Percentiles rank a stretch among this genome's conserved stretches.
Conservation (phyloP, 2,888 invertebrate species). For the Mesorhabditis sp. region DNA sequence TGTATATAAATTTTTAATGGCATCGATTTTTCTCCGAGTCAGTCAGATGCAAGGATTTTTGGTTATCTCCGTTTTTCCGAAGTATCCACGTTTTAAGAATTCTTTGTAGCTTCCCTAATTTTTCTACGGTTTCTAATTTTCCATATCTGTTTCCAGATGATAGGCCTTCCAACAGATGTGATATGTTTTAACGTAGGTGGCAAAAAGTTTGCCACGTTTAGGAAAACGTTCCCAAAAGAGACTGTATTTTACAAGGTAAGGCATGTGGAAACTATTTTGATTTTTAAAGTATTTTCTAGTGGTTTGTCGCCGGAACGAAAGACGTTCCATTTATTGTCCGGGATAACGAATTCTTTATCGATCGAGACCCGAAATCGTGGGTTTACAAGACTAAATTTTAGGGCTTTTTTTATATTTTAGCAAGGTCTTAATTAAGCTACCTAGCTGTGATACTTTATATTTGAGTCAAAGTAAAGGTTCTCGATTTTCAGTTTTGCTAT, state of each 20-base stretch:
- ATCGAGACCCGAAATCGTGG: constrained; percentile 51
- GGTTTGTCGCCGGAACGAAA: constrained; percentile 48
- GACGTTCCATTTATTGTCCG: constrained; percentile 37
- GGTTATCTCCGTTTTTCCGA: no score
- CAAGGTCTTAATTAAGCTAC: no score
- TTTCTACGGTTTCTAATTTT: no score
- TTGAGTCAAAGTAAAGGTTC: neutral
- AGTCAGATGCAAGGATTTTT: no score
- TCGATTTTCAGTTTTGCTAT: constrained; percentile 41
- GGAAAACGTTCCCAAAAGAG: constrained; percentile 31
- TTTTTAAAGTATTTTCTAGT: constrained; percentile 26
- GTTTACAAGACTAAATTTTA: constrained; percentile 5
- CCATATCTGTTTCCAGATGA: constrained; percentile 9
- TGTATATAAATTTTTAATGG: no score
- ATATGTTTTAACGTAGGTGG: constrained; percentile 55
- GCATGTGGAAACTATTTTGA: constrained; percentile 12
- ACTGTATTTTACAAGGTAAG: constrained; percentile 33
- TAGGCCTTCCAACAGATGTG: constrained; percentile 21
- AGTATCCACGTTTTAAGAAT: no score
- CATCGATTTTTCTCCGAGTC: no score
- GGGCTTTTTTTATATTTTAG: no score
- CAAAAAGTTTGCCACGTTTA: constrained; percentile 25
- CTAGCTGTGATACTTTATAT: neutral
- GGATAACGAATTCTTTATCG: constrained; percentile 52
- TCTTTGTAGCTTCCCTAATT: no score